Percentiles rank a stretch among this genome's conserved stretches.
Conservation (phyloP, 1,140 invertebrate species). For the Caenorhabditis remanei region DNA sequence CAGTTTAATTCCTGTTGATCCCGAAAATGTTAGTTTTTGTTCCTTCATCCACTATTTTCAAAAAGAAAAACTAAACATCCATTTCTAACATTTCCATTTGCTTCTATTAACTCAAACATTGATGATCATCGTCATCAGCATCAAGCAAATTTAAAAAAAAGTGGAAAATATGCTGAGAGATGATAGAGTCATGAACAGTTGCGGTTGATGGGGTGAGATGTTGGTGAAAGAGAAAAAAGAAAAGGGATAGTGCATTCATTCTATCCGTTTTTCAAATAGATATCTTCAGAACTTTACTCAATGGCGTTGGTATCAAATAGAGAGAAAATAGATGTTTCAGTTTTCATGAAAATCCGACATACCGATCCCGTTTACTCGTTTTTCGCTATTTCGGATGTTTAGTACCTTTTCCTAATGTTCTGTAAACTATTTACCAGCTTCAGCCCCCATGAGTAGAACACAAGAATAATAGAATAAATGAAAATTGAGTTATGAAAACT, state of each 20-base stretch:
- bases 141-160: background rate
- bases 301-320: background rate
- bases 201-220: conserved; percentile 7
- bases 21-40: no score
- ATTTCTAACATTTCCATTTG: conserved; percentile 14
- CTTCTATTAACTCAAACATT: background rate
- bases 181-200: conserved; percentile 32
- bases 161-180: background rate
- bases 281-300: background rate
- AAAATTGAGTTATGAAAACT: conserved; percentile 4
- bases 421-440: no score
- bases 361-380: background rate
- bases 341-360: background rate
- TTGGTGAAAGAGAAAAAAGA: background rate
- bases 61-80: no score
- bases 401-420: no score
- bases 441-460: background rate
- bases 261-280: conserved; percentile 30
- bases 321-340: conserved; percentile 11
- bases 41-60: no score
- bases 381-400: no score
- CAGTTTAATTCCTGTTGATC: no score
- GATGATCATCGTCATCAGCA: background rate
- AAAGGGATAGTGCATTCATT: conserved; percentile 8
- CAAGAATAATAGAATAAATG: background rate